Percentiles rank a stretch among this genome's conserved stretches.
Conservation (phyloP, 2,113 vertebrate genomes). For the Spea multiplicata region DNA sequence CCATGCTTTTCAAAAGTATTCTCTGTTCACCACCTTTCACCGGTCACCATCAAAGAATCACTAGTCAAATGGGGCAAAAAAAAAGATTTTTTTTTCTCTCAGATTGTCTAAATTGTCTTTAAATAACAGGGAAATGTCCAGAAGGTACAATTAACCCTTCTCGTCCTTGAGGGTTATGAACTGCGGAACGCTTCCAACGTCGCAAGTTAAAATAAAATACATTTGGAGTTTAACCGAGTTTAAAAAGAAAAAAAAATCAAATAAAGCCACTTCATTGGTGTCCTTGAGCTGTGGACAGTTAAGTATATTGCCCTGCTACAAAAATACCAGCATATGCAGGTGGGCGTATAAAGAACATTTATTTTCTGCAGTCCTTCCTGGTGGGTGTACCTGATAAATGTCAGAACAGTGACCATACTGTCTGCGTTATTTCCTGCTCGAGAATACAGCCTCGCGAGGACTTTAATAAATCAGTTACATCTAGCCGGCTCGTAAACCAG, state of each 20-base stretch:
- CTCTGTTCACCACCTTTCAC: too few relatives aligned
- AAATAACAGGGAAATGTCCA: too few relatives aligned
- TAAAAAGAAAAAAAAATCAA: constrained; percentile 3
- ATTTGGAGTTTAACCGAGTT: too few relatives aligned
- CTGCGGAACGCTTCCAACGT: too few relatives aligned
- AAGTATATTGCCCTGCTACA: constrained; percentile 34
- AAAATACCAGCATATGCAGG: constrained; percentile 32
- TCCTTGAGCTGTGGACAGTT: constrained; percentile 41
- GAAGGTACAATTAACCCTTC: too few relatives aligned
- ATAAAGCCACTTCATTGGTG: constrained; percentile 5
- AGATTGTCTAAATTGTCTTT: too few relatives aligned
- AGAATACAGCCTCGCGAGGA: constrained; percentile 16
- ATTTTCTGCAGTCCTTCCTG: constrained; percentile 29
- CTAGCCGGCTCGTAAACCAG: constrained; percentile 12
- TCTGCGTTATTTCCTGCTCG: constrained; percentile 12
- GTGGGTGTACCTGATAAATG: neutral
- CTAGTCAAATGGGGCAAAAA: too few relatives aligned
- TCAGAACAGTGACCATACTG: constrained; percentile 14
- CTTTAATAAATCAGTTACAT: constrained; percentile 25
- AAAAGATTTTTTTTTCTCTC: too few relatives aligned
- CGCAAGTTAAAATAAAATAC: too few relatives aligned
- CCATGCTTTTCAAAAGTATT: too few relatives aligned
- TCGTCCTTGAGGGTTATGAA: too few relatives aligned
- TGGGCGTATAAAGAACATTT: constrained; percentile 21
- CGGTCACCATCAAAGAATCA: too few relatives aligned